Base-by-base conservation (phyloP, 2,888 invertebrate genomes). In the Pogonocherus hispidulus region DNA sequence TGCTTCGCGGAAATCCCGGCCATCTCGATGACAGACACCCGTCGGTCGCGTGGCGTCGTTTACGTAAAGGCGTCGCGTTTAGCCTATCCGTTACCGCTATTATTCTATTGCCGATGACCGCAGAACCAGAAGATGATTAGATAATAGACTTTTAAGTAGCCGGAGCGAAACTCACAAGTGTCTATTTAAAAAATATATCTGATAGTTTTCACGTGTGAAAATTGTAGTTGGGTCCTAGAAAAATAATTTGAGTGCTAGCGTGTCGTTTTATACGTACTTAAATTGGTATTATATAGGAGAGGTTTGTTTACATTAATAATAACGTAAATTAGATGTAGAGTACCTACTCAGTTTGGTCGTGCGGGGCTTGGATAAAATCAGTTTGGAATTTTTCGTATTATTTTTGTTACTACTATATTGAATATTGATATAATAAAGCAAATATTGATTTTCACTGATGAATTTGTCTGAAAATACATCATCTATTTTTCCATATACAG, bases 11-110 rank as follows among this genome's bases (percentile, higher is more conserved):
- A 41, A 41, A 41, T 41, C n/a, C 41, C 41, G 41, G n/a, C 41
- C 41, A 16, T n/a, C 16, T 41, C 11, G 41, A 16, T 41, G 41
- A 41, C 41, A 41, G 14, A 41, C 41, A 14, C n/a, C 3, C 14
- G 41, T 41, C 46, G 11, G 47, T 18, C 59, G 23, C 59, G 59
- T 59, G 59, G 59, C 59, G 47, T 46, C 59, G 59, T 47, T 59
- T 59, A 49, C 6, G 14, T 5, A 41, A n/a, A 41, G 41, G n/a
- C 41, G 41, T 14, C 41, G 41, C 11, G 11, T 11, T 11, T 11
- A 11, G 8, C 32, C 1, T 27, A 9, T 32, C 32, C 2, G 8
- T 9, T 32, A 32, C 32, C 6, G 32, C 9, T 32, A 32, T 32
- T 32, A 32, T 32, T 32, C 9, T 32, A 32, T 32, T 32, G 11